Percentiles rank a stretch among this genome's conserved stretches.
Evolutionary conservation across 1,140 invertebrate genomes (phyloP).

Genomic region (Pectinophora gossypiella): DNA sequence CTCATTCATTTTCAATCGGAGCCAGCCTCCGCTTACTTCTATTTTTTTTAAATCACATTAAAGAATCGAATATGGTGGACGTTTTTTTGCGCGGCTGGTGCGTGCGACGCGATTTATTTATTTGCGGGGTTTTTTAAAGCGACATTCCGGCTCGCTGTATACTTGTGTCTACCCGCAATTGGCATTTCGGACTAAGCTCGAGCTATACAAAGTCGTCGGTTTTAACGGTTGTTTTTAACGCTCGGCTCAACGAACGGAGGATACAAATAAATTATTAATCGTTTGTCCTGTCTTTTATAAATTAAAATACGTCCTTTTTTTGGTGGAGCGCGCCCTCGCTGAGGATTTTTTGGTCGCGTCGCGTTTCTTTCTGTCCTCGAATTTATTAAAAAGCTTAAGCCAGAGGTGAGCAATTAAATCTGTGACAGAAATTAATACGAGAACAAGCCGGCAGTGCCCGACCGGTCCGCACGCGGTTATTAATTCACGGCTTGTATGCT

Average conservation of each 20-base stretch:
- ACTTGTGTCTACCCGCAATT: conserved; percentile 73
- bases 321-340: conserved; percentile 38
- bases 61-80: conserved; percentile 72
- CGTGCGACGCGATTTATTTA: conserved; percentile 74
- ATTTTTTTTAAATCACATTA: conserved; percentile 74
- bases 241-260: conserved; percentile 58
- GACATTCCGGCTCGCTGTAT: conserved; percentile 72
- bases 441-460: conserved; percentile 34
- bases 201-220: conserved; percentile 69
- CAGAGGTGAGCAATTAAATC: conserved; percentile 68
- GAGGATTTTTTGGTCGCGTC: conserved; percentile 60
- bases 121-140: conserved; percentile 70
- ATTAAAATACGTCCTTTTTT: conserved; percentile 73
- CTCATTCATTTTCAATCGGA: conserved; percentile 75
- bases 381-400: conserved; percentile 71
- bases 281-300: conserved; percentile 76
- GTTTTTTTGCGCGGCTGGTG: conserved; percentile 63
- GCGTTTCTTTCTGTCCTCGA: conserved; percentile 57
- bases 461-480: conserved; percentile 30
- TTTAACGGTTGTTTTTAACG: conserved; percentile 74
- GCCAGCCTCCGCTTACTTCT: conserved; percentile 62
- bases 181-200: conserved; percentile 72
- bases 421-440: conserved; percentile 69
- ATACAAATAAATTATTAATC: conserved; percentile 76
- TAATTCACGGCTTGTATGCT: conserved; percentile 39